phyloP scores from a whole-genome alignment of 2,797 vertebrate genomes.

The Xiphophorus birchmanni region DNA sequence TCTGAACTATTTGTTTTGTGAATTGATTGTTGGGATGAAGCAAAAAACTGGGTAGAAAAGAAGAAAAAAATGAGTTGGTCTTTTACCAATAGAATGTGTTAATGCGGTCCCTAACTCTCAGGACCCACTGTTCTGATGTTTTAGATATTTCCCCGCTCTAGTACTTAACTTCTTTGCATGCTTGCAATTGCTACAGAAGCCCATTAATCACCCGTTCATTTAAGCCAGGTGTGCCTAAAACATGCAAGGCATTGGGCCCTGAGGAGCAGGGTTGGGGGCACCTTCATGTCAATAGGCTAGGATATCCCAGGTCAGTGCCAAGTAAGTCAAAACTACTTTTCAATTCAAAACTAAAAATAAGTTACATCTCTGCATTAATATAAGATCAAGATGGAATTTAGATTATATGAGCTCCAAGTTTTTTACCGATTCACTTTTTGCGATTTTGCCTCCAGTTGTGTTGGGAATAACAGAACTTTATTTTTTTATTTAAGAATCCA shows the following conservation, averaged over 20 bases:
- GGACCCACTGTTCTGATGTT: too few relatives aligned
- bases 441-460: neutral
- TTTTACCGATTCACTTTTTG: neutral
- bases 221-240: too few relatives aligned
- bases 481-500: too few relatives aligned
- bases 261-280: too few relatives aligned
- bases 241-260: too few relatives aligned
- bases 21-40: neutral
- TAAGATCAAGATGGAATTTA: neutral
- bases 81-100: neutral
- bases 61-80: neutral
- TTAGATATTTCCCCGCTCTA: too few relatives aligned
- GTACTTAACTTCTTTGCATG: too few relatives aligned
- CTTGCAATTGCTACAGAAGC: too few relatives aligned
- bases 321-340: neutral
- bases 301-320: neutral
- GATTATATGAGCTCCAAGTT: neutral
- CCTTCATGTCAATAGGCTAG: neutral
- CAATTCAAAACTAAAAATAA: neutral
- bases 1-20: neutral
- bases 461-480: neutral
- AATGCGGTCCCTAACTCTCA: too few relatives aligned
- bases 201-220: too few relatives aligned
- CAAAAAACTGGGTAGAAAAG: neutral
- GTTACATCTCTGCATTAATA: neutral